phyloP scores from a whole-genome alignment of 2,888 invertebrate genomes.

The Andrena dorsata region DNA sequence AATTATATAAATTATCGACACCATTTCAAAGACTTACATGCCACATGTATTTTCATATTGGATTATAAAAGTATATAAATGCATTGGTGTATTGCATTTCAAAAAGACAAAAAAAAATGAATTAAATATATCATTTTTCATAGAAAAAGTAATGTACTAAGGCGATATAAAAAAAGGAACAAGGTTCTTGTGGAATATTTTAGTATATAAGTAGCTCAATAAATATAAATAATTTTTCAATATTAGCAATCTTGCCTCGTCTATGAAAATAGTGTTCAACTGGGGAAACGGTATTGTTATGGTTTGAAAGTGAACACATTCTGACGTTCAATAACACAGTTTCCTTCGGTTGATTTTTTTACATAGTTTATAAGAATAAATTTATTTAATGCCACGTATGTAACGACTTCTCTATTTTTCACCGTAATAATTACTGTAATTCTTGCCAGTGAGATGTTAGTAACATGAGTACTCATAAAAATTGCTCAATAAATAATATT shows the following conservation, averaged over 20 bases:
- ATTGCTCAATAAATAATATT: constrained; percentile 79
- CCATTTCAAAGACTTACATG: constrained; percentile 7
- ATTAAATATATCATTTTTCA: not conserved
- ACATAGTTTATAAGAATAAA: constrained; percentile 13
- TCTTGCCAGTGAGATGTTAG: constrained; percentile 68
- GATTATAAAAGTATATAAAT: constrained; percentile 1
- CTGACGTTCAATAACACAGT: constrained; percentile 11
- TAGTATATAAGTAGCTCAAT: constrained; percentile 29
- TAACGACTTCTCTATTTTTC: constrained; percentile 24
- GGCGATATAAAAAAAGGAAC: not conserved
- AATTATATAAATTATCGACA: constrained; percentile 9
- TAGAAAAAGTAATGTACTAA: not conserved
- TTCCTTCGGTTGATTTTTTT: constrained; percentile 33
- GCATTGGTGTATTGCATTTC: not conserved
- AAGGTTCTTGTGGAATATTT: constrained; percentile 11
- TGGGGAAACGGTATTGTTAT: constrained; percentile 52
- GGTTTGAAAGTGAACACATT: constrained; percentile 15
- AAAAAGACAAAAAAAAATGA: constrained; percentile 9
- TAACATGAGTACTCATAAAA: constrained; percentile 65
- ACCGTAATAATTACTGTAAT: constrained; percentile 32
- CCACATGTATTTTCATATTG: not conserved
- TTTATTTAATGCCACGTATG: constrained; percentile 9
- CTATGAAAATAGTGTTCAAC: constrained; percentile 16
- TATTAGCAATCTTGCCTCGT: constrained; percentile 52
- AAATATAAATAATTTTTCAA: constrained; percentile 11